Percentiles rank a stretch among this genome's conserved stretches.
These are phyloP conservation scores for Cottoperca gobio DNA, from an alignment of 2,797 vertebrate species.

Conservation along the genomic window DNA sequence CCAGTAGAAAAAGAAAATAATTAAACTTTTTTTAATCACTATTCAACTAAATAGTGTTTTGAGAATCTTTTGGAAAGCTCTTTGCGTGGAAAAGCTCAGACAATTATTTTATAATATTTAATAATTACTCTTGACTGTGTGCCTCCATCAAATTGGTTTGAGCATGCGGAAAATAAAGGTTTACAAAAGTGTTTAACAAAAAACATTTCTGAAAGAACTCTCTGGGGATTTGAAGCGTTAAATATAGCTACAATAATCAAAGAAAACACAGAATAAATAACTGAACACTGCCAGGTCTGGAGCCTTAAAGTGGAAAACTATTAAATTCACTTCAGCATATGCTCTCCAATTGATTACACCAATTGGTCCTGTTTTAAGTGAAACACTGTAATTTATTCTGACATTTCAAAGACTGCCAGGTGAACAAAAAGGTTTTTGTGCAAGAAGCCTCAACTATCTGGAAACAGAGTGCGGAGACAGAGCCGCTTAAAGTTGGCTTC, in stretches of 20 bases:
- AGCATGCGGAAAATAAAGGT: neutral
- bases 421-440: neutral
- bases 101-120: too few relatives aligned
- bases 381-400: conserved; percentile 8
- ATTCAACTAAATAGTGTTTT: neutral
- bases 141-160: neutral
- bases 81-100: neutral
- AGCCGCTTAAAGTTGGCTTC: conserved; percentile 2
- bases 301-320: neutral
- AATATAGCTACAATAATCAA: neutral
- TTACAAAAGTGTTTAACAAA: too few relatives aligned
- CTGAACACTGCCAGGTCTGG: neutral
- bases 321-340: conserved; percentile 9
- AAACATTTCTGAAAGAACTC: neutral
- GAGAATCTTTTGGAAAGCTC: neutral
- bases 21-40: neutral
- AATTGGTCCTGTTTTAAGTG: conserved; percentile 10
- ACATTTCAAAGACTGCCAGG: conserved; percentile 19
- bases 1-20: neutral
- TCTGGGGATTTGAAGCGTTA: neutral
- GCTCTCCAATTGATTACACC: conserved; percentile 4
- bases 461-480: neutral
- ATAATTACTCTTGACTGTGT: too few relatives aligned
- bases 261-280: neutral
- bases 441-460: neutral